Percentiles rank a stretch among this genome's conserved stretches.
Conservation (phyloP, 2,888 invertebrate genomes). For the Netelia inedita region DNA sequence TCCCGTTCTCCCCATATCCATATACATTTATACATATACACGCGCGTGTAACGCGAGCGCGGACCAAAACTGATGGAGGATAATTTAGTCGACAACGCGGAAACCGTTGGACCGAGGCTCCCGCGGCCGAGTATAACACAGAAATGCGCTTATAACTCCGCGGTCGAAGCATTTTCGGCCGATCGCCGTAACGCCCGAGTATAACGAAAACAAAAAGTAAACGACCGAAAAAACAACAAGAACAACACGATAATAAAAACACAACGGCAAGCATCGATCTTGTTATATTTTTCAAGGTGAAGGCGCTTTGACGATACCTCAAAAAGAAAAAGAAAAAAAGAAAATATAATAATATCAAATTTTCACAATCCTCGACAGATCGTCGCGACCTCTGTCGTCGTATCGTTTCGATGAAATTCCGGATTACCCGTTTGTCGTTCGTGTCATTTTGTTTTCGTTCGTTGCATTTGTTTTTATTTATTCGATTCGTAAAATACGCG, state of each 20-base stretch:
- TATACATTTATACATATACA: not conserved
- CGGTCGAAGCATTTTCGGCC: slow-evolving; percentile 70
- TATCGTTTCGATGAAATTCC: too few species aligned
- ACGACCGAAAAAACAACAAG: not conserved
- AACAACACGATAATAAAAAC: not conserved
- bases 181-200: slow-evolving; percentile 25
- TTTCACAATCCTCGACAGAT: too few species aligned
- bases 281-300: not conserved
- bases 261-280: too few species aligned
- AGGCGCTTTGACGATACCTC: not conserved
- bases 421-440: too few species aligned
- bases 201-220: too few species aligned
- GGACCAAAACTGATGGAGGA: slow-evolving; percentile 81
- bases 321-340: too few species aligned
- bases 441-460: not conserved
- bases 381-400: too few species aligned
- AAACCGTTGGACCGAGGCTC: slow-evolving; percentile 72
- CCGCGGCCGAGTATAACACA: slow-evolving; percentile 60
- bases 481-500: not conserved
- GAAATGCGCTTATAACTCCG: slow-evolving; percentile 76
- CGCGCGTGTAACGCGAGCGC: slow-evolving; percentile 70
- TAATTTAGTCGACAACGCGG: slow-evolving; percentile 78
- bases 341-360: too few species aligned
- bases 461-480: not conserved
- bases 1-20: slow-evolving; percentile 60